phyloP scores from a whole-genome alignment of 2,797 vertebrate species.

The Peromyscus nudipes region DNA sequence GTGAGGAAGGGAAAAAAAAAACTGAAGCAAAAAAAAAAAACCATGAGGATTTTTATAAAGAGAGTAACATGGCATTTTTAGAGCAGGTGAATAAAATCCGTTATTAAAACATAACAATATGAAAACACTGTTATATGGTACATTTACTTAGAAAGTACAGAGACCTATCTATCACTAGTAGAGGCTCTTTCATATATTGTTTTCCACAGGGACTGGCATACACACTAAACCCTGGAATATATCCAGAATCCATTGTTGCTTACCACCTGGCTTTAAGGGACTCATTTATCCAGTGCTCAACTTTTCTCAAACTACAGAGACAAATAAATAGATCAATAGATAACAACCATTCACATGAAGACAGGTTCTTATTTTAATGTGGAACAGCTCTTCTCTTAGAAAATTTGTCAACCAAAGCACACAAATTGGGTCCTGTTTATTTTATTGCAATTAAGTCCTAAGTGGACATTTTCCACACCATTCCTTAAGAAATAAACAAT shows the following conservation, averaged over 20 bases:
- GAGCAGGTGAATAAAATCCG: not conserved
- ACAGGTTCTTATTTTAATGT: slow-evolving; percentile 59
- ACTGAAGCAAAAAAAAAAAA: not conserved
- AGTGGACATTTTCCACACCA: slow-evolving; percentile 80
- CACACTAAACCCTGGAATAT: not conserved
- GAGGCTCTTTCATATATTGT: not conserved
- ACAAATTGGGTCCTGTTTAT: slow-evolving; percentile 81
- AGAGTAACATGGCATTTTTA: not conserved
- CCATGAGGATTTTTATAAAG: not conserved
- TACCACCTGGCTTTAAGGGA: slow-evolving; percentile 76
- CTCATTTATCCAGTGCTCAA: slow-evolving; percentile 28
- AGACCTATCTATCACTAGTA: not conserved
- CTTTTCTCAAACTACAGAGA: slow-evolving; percentile 55
- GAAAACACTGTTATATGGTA: not conserved
- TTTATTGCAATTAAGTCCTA: slow-evolving; percentile 77
- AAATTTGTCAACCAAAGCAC: slow-evolving; percentile 78
- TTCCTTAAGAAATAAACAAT: slow-evolving; percentile 86
- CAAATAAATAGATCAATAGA: slow-evolving; percentile 61
- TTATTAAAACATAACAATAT: slow-evolving; percentile 28
- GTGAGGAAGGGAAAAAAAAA: not conserved
- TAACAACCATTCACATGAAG: slow-evolving; percentile 61
- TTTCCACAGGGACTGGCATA: not conserved
- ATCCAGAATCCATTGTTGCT: slow-evolving; percentile 66
- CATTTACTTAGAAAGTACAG: slow-evolving; percentile 10
- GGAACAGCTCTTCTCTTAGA: slow-evolving; percentile 69